Conservation (phyloP, 2,113 vertebrate genomes). For the Coptodon bakossiorum region DNA sequence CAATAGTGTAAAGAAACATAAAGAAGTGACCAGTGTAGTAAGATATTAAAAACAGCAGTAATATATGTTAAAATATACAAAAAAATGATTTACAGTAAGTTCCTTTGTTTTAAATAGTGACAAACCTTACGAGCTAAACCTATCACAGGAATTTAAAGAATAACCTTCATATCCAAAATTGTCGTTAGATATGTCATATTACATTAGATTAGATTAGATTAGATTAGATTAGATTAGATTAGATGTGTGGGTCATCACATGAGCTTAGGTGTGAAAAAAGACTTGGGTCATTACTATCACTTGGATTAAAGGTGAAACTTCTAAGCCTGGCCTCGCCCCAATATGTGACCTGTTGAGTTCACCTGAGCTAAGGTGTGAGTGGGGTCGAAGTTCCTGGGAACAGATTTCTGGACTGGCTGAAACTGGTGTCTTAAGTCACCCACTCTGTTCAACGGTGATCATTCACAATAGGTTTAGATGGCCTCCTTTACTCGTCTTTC, state of each 20-base stretch:
- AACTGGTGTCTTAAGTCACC: not conserved
- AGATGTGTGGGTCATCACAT: not conserved
- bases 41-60: not conserved
- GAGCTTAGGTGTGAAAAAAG: accelerated
- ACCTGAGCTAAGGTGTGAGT: not conserved
- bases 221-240: not conserved
- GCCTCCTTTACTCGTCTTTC: not conserved
- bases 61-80: not conserved
- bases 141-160: not conserved
- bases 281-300: not conserved
- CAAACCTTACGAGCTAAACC: accelerated
- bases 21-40: not conserved
- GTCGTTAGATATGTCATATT: accelerated
- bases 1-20: not conserved
- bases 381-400: not conserved
- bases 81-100: not conserved
- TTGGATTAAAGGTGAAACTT: not conserved
- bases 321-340: accelerated
- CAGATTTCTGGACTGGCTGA: not conserved
- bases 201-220: too few relatives aligned
- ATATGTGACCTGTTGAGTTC: accelerated
- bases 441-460: accelerated
- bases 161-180: not conserved
- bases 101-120: not conserved
- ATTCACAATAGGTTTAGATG: accelerated